A percentile compares a stretch with the other conserved stretches of the same genome.
Conservation (phyloP, 2,797 vertebrate genomes). For the Mycteria americana region DNA sequence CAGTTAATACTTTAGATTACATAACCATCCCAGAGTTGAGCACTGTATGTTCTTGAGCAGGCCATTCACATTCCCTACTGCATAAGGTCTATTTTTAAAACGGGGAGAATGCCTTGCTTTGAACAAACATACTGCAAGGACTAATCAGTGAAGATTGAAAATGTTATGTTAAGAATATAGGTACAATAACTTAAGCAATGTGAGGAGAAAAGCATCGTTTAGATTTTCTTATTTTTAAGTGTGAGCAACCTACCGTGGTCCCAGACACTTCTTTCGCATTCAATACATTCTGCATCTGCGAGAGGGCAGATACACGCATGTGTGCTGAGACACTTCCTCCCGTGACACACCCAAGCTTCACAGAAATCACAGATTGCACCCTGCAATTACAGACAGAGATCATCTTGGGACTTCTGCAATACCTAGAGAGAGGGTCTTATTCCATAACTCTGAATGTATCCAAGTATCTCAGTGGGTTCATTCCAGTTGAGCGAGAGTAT, state of each 20-base stretch:
- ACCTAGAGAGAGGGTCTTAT: not conserved
- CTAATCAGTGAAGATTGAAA: not conserved
- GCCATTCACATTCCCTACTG: not conserved
- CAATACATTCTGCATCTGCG: slow-evolving; percentile 90
- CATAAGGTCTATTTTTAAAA: not conserved
- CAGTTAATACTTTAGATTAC: not conserved
- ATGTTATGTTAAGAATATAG: not conserved
- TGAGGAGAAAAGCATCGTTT: not conserved
- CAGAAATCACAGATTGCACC: slow-evolving; percentile 98
- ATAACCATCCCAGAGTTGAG: not conserved
- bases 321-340: slow-evolving; percentile 92
- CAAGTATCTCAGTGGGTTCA: not conserved
- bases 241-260: slow-evolving; percentile 85
- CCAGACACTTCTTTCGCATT: slow-evolving; percentile 94
- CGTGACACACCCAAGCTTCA: slow-evolving; percentile 98
- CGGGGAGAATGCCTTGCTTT: not conserved
- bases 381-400: slow-evolving; percentile 54
- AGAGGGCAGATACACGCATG: slow-evolving; percentile 93
- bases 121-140: not conserved
- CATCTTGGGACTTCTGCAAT: not conserved
- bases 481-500: not conserved
- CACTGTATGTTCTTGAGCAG: not conserved
- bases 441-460: not conserved
- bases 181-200: not conserved
- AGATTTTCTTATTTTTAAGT: not conserved